Evolutionary conservation across 2,113 vertebrate species (phyloP), one percentile per base, ranked within the genome.

Genomic region (Oryzias woworae): DNA sequence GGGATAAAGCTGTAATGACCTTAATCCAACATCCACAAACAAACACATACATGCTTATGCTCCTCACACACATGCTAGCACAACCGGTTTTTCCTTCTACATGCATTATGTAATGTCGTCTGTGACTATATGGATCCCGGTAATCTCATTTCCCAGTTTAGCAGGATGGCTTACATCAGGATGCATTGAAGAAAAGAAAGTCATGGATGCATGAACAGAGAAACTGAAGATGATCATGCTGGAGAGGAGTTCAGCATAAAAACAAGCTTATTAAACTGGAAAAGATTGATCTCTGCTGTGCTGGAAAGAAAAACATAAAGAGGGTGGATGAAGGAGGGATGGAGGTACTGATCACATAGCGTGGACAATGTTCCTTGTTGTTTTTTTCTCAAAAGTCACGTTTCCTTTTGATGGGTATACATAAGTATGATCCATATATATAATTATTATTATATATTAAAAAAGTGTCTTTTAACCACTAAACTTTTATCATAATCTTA

Each of bases 91-190:
- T 70, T 66, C 74, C 68, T 18, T 78, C 71, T 80, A 57, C 41
- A 48, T 61, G 53, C 46, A 66, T 80, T 77, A 77, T 83, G 73
- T 83, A 84, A 71, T 68, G 73, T 60, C 44, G 57, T 78, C 56
- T 18, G 53, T 58, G 60, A 52, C 51, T 71, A 49, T 66, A 80
- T 74, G 50, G 63, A 83, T 83, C 65, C 46, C 53, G 45, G 69
- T 83, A 85, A 86, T 84, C 81, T 79, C 47, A 77, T 83, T 83
- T 73, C 69, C 73, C 63, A 71, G 69, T 71, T 58, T 69, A 71
- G 51, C 53, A 69, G 61, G 71, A 81, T 2, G 28, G 60, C 60
- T 85, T 58, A 78, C 45, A 63, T 78, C 64, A 62, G 57, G 64
- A 22, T 17, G 2, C 28, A 20, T 42, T 15, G n/a, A 53, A 42